Conservation (phyloP, 1,140 invertebrate genomes). For the Anastatus disparis region DNA sequence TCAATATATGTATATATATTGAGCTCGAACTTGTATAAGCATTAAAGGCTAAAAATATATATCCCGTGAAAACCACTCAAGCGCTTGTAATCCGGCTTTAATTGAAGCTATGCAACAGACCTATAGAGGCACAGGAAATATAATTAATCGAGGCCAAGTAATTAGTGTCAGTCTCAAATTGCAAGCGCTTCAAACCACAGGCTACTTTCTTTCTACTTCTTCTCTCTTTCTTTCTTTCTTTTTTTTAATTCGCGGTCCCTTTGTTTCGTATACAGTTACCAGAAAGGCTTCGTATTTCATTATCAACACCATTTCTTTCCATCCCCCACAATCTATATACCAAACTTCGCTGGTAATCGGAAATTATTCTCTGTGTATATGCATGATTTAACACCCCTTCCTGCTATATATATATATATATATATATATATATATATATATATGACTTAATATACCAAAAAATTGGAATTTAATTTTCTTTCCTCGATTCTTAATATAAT, state of each 20-base stretch:
- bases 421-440: neutral
- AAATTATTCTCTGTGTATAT: conserved; percentile 17
- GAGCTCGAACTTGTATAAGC: no score
- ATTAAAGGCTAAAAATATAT: neutral
- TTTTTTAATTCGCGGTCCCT: neutral
- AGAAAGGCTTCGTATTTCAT: conserved; percentile 18
- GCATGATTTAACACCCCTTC: conserved; percentile 21
- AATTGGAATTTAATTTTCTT: conserved; percentile 15
- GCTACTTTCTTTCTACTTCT: neutral
- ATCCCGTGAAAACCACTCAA: neutral
- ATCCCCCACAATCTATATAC: neutral
- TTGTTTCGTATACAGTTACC: conserved; percentile 16
- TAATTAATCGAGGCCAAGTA: neutral
- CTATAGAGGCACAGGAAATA: no score
- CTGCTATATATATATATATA: no score
- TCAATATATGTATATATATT: no score
- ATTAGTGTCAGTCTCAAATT: no score
- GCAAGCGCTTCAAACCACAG: no score
- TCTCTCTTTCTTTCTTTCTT: conserved; percentile 5
- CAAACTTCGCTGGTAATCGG: neutral
- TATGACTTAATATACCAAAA: neutral
- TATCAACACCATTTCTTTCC: neutral
- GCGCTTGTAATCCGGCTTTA: neutral
- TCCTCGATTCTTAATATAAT: no score
- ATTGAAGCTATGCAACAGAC: neutral